These are phyloP conservation scores for Elachura formosa DNA, from an alignment of 2,113 vertebrate genomes.

Conservation along the genomic window DNA sequence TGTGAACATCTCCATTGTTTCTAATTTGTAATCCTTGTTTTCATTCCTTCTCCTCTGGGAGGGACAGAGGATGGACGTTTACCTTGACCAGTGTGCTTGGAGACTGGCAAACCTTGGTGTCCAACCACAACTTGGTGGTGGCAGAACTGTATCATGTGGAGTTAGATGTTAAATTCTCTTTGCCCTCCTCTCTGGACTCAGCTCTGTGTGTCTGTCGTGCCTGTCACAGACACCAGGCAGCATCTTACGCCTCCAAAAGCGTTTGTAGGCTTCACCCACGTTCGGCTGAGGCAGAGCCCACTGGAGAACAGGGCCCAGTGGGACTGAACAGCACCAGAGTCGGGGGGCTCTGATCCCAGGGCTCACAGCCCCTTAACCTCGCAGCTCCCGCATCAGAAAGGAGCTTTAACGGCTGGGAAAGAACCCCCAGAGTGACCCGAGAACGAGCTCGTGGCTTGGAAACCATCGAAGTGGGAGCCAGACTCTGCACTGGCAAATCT, in stretches of 20 bases:
- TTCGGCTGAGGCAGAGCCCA: background rate
- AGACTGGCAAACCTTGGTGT: too few species aligned
- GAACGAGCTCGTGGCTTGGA: background rate
- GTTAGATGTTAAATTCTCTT: too few species aligned
- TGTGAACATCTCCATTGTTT: too few species aligned
- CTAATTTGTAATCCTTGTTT: too few species aligned
- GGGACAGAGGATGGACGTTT: too few species aligned
- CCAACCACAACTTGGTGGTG: too few species aligned
- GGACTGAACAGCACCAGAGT: background rate
- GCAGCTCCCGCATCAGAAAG: background rate
- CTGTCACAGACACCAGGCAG: too few species aligned
- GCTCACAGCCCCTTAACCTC: background rate
- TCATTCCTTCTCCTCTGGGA: too few species aligned
- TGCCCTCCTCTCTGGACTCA: too few species aligned
- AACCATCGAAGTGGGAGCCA: background rate
- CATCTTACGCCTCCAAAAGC: background rate
- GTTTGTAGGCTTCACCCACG: background rate
- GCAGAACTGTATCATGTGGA: too few species aligned
- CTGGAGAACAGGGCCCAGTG: fast-evolving
- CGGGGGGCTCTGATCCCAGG: background rate
- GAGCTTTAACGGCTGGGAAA: background rate
- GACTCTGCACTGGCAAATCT: background rate
- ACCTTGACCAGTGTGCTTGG: too few species aligned
- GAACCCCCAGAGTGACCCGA: background rate
- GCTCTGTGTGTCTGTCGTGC: too few species aligned